These are phyloP conservation scores for Pomacea maculata DNA, from an alignment of 1,140 invertebrate genomes.

Conservation along the genomic window DNA sequence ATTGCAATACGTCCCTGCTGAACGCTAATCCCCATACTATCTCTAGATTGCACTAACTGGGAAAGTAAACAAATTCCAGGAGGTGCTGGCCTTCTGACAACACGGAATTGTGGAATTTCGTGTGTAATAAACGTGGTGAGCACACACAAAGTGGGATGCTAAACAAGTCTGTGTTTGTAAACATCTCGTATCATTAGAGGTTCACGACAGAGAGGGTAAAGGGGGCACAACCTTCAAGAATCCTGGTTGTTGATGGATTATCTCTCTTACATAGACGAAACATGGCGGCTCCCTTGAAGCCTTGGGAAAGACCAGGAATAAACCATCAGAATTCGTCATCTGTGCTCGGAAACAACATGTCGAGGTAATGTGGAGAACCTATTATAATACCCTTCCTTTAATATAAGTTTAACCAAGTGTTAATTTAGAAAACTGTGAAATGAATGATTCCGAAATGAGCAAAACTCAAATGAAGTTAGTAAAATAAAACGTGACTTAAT, in stretches of 20 bases:
- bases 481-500: no score
- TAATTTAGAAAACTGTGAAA: no score
- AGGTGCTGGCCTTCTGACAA: no score
- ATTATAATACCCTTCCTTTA: background rate
- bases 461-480: no score
- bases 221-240: slow-evolving; percentile 1
- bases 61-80: no score
- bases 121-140: background rate
- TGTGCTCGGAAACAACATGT: slow-evolving; percentile 47
- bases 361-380: slow-evolving; percentile 33
- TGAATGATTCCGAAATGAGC: no score
- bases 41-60: no score
- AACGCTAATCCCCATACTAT: no score
- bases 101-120: background rate
- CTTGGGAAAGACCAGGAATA: slow-evolving; percentile 60
- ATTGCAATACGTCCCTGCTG: no score
- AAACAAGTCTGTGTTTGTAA: background rate
- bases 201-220: background rate
- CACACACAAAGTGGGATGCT: background rate
- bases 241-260: background rate
- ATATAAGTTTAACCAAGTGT: no score
- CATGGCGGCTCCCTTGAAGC: slow-evolving; percentile 60
- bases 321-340: slow-evolving; percentile 48
- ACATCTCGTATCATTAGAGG: background rate
- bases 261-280: background rate